Percentiles rank a stretch among this genome's conserved stretches.
Evolutionary conservation across 2,113 vertebrate species (phyloP).

Genomic region (Hyaena hyaena): DNA sequence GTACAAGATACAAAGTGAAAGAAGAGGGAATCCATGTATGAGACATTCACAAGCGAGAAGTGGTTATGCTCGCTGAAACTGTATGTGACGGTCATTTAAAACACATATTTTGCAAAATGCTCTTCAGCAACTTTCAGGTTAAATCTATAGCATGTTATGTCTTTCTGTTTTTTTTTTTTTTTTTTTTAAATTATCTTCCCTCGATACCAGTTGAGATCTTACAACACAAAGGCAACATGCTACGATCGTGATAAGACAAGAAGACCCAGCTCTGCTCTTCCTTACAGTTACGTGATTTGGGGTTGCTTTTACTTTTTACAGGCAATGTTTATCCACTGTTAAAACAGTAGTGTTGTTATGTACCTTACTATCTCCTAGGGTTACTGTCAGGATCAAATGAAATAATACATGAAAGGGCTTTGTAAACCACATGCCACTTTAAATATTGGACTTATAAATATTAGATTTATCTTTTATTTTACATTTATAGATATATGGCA

Average conservation of each 20-base stretch:
- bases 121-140: not conserved
- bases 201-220: not conserved
- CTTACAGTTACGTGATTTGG: not conserved
- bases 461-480: no score
- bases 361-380: not conserved
- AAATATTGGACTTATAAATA: not conserved
- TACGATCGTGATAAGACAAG: not conserved
- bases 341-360: not conserved
- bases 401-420: not conserved
- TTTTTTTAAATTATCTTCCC: not conserved
- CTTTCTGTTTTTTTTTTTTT: not conserved
- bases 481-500: not conserved
- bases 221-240: not conserved
- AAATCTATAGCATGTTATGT: not conserved
- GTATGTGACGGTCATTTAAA: not conserved
- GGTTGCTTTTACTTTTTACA: not conserved
- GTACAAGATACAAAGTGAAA: not conserved
- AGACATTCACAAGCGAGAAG: not conserved
- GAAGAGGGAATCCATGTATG: not conserved
- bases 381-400: conserved; percentile 8
- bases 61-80: not conserved
- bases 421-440: not conserved
- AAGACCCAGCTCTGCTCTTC: not conserved
- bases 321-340: not conserved
- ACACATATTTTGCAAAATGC: not conserved